Percentiles rank a stretch among this genome's conserved stretches.
Conservation (phyloP, 2,888 invertebrate genomes). For the Aphidoletes aphidimyza region DNA sequence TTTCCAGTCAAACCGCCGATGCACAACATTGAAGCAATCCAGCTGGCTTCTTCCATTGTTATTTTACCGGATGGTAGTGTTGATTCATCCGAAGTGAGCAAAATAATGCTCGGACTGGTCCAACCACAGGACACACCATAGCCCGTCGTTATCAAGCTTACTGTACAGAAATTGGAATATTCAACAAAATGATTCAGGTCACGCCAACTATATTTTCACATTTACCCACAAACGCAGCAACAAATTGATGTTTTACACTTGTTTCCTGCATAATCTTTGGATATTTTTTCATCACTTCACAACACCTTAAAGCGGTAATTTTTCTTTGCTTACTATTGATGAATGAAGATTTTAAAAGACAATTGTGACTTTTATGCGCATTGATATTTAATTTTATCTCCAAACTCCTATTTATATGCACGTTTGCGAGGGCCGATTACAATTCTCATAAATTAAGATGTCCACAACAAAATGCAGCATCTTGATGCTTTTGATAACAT, state of each 20-base stretch:
- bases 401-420: too few species aligned
- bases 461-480: too few species aligned
- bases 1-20: constrained; percentile 56
- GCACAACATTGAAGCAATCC: constrained; percentile 56
- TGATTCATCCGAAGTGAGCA: constrained; percentile 61
- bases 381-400: too few species aligned
- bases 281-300: background rate
- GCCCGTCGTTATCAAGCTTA: background rate
- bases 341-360: too few species aligned
- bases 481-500: too few species aligned
- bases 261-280: background rate
- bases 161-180: background rate
- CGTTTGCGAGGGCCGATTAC: too few species aligned
- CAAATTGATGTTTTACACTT: background rate
- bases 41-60: constrained; percentile 57
- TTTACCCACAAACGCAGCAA: background rate
- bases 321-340: too few species aligned
- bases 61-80: constrained; percentile 63
- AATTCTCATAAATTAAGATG: too few species aligned
- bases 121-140: constrained; percentile 60
- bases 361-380: too few species aligned
- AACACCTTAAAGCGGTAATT: background rate
- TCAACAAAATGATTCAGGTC: too few species aligned
- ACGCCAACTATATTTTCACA: background rate
- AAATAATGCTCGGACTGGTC: constrained; percentile 63